Evolutionary conservation across 2,888 invertebrate genomes (phyloP).

Genomic region (Drosophila subsilvestris): DNA sequence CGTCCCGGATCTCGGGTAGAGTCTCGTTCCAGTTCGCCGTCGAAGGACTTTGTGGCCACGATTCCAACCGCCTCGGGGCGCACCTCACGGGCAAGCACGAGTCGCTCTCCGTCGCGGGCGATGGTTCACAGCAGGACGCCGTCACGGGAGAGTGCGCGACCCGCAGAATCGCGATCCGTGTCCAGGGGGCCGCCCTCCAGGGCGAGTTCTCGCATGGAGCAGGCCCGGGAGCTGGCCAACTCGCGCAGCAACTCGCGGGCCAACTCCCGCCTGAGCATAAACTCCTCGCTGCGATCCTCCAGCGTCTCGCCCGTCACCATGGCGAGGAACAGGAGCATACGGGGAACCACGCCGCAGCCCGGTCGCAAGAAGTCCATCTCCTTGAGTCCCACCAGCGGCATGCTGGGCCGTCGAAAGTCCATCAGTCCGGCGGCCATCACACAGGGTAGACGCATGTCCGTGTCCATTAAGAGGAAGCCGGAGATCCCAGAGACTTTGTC

Average conservation of each 20-base stretch:
- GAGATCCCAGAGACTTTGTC: conserved; percentile 17
- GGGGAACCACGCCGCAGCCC: conserved; percentile 41
- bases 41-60: conserved; percentile 65
- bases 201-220: conserved; percentile 76
- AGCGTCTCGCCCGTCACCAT: conserved; percentile 65
- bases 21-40: conserved; percentile 72
- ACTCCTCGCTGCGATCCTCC: conserved; percentile 64
- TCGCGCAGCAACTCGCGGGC: conserved; percentile 69
- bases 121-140: conserved; percentile 37
- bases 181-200: conserved; percentile 68
- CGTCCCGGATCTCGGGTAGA: conserved; percentile 54
- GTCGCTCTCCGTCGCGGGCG: conserved; percentile 73
- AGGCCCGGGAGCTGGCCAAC: conserved; percentile 65
- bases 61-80: conserved; percentile 60
- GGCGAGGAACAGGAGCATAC: conserved; percentile 62
- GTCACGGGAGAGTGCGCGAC: conserved; percentile 53
- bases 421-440: conserved; percentile 67
- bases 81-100: conserved; percentile 68
- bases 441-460: conserved; percentile 7
- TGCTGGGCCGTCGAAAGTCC: conserved; percentile 64
- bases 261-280: conserved; percentile 75
- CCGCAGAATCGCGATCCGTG: conserved; percentile 64
- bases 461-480: conserved; percentile 26
- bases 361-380: conserved; percentile 79
- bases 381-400: conserved; percentile 63